Percentiles rank a stretch among this genome's conserved stretches.
phyloP scores from a whole-genome alignment of 1,140 invertebrate species.

The Nebria ingens region DNA sequence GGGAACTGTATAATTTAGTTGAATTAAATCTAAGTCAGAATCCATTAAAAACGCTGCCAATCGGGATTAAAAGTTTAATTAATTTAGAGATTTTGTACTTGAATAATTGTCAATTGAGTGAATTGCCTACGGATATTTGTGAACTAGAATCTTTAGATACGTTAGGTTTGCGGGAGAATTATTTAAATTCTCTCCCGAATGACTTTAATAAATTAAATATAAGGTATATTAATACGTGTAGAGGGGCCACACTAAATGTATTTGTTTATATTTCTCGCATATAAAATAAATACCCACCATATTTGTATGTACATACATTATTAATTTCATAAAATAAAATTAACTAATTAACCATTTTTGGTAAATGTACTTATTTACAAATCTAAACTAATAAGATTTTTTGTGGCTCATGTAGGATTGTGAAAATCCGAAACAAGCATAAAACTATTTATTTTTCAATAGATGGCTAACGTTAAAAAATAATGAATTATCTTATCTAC shows the following conservation, averaged over 20 bases:
- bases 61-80: constrained; percentile 56
- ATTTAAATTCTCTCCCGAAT: constrained; percentile 40
- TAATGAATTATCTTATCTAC: constrained; percentile 41
- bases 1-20: constrained; percentile 50
- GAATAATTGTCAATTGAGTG: constrained; percentile 42
- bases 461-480: constrained; percentile 50
- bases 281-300: no score
- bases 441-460: constrained; percentile 20
- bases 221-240: constrained; percentile 17
- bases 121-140: constrained; percentile 57
- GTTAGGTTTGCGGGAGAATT: constrained; percentile 49
- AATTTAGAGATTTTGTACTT: constrained; percentile 66
- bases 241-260: constrained; percentile 4
- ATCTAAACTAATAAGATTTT: no score
- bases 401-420: no score
- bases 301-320: no score
- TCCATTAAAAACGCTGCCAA: constrained; percentile 55
- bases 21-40: constrained; percentile 78
- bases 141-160: constrained; percentile 62
- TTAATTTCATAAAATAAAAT: no score
- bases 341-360: no score
- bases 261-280: neutral
- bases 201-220: constrained; percentile 40
- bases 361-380: no score
- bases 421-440: no score